Evolutionary conservation across 2,113 vertebrate genomes (phyloP).

Genomic region (Xyliphius kryptos): DNA sequence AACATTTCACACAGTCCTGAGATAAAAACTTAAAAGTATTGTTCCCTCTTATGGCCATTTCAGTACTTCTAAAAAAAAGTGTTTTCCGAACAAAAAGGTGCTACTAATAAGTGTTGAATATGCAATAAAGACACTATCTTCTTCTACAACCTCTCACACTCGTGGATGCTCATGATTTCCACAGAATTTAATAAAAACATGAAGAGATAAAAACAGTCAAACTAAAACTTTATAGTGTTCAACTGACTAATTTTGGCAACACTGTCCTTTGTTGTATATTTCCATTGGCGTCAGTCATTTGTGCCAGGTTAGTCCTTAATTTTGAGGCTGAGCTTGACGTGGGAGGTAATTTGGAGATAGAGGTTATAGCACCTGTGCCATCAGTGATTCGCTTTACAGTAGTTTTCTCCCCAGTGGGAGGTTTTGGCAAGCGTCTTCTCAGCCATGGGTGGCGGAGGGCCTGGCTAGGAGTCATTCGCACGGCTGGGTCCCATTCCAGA

Average conservation of each 20-base stretch:
- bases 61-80: conserved; percentile 27
- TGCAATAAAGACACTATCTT: conserved; percentile 30
- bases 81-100: conserved; percentile 59
- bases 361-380: conserved; percentile 80
- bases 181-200: conserved; percentile 41
- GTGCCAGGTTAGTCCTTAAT: conserved; percentile 91
- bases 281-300: conserved; percentile 95
- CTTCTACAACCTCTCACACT: conserved; percentile 53
- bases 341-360: conserved; percentile 91
- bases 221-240: conserved; percentile 46
- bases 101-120: conserved; percentile 40
- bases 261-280: conserved; percentile 97
- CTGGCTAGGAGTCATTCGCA: conserved; percentile 90
- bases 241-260: conserved; percentile 97
- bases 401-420: conserved; percentile 80
- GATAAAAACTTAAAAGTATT: conserved; percentile 69
- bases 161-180: conserved; percentile 34
- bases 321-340: conserved; percentile 85
- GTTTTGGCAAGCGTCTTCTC: conserved; percentile 87
- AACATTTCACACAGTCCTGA: conserved; percentile 39
- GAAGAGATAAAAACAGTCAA: conserved; percentile 20
- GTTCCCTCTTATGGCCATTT: conserved; percentile 70
- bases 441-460: conserved; percentile 93
- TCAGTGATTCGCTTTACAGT: conserved; percentile 74
- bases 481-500: conserved; percentile 91